Base-by-base conservation (phyloP, 1,140 invertebrate species). In the Cotesia vestalis region DNA sequence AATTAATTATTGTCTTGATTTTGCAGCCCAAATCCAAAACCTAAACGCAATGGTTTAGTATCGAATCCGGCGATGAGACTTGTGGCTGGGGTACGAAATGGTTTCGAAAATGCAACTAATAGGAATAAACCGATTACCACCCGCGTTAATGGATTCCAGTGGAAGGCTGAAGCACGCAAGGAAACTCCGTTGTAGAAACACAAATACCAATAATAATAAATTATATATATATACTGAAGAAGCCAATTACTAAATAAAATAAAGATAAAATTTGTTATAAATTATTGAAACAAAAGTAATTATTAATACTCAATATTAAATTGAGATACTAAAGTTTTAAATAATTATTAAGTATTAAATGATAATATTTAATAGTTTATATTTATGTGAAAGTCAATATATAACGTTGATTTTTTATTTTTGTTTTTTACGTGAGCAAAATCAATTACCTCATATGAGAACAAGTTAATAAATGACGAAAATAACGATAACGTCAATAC, bases 41-140 rank as follows among this genome's bases (percentile, higher is more conserved):
- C 90, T 79, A 92, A 92, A 84, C 90, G 95, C 73, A 97, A 96
- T 81, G 95, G 95, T 4, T 95, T 96, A 73, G 94, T 96, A 6
- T 96, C 95, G 3, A 97, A 97, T 84, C 95, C 95, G 51, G 95
- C 95, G 68, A 91, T 95, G 88, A 89, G 93, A 78, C 88, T 94
- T 66, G 89, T 91, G 46, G 88, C 88, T 34, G 90, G 89, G 51
- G 93, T 95, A 75, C 90, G 90, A 78, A 92, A 91, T 82, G 91
- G 91, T 75, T 88, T 92, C 76, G 91, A 92, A 78, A 87, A 87
- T 80, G 85, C 85, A 59, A 87, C 85, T 68, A 87, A 87, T 79
- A 81, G 85, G 75, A 86, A 87, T 76, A 87, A 87, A 70, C 84
- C 85, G 68, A 83, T 87, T 59, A 87, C 85, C 11, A 86, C 85